Base-by-base conservation (phyloP, 2,888 invertebrate genomes). In the Priocnemis perturbator region DNA sequence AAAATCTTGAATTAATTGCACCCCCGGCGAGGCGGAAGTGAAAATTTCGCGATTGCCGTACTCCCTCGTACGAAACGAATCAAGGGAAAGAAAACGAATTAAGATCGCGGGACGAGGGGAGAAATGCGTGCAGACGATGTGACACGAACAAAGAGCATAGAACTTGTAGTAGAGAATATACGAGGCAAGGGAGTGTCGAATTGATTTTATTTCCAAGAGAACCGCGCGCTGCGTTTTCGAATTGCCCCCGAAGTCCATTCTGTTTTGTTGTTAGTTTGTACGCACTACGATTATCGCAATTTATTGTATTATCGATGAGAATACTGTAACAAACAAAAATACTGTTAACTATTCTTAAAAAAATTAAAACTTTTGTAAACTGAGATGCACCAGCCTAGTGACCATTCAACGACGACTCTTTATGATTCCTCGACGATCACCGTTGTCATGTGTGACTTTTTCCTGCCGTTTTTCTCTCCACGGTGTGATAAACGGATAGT, bases 291-390 rank as follows among this genome's bases (percentile, higher is more conserved):
- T 85, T 86, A 87, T 83, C 81, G 84, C 86, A 87, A 87, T 87
- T 86, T 85, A 87, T 83, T 88, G 85, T 87, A 86, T 86, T 84
- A 85, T 87, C 83, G 85, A 85, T 85, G 86, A 87, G 82, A 37
- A 86, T 85, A 88, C 84, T 88, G 87, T 88, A 88, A 88, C 84
- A 88, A 88, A 87, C 82, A 86, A 86, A 84, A 85, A 85, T 88
- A 88, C 87, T 88, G 88, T 88, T 87, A 87, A 87, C 85, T 88
- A 88, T 88, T 88, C 88, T 87, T 88, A 88, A 87, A 86, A 83
- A 87, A 85, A 87, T 87, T 86, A 87, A 88, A 88, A 87, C 87
- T 88, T 88, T 88, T 88, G 88, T 88, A 88, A 88, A 88, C 87
- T 86, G 87, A 87, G 66, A 82, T 30, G 60, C 68, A 60, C 17